These are phyloP conservation scores for Okamejei kenojei DNA, from an alignment of 2,797 vertebrate genomes.

Conservation along the genomic window DNA sequence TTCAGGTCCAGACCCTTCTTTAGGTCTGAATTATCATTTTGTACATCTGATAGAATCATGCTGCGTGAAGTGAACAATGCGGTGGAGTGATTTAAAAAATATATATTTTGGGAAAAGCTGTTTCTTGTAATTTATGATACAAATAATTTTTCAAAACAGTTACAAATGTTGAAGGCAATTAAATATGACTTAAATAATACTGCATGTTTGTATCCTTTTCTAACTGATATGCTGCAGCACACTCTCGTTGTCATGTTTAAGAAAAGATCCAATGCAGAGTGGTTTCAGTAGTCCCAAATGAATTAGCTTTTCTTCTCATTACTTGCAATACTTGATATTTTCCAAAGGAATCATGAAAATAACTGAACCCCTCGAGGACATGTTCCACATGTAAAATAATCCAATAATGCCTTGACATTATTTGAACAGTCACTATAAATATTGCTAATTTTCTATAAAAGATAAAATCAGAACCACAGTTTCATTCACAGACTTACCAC, in stretches of 20 bases:
- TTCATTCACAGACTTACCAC: background rate
- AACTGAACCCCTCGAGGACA: background rate
- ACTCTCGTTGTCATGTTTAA: background rate
- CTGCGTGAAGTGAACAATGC: background rate
- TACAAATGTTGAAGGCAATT: background rate
- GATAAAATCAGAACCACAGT: background rate
- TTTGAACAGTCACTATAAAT: background rate
- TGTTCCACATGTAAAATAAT: background rate
- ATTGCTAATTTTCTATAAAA: background rate
- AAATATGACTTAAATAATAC: background rate
- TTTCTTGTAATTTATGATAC: background rate
- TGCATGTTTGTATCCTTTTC: background rate
- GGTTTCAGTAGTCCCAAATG: background rate
- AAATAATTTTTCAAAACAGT: background rate
- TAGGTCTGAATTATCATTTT: background rate
- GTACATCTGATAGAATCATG: background rate
- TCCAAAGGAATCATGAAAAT: background rate
- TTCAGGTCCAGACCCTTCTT: background rate
- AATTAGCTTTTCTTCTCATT: background rate
- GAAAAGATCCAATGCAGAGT: background rate
- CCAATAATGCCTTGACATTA: background rate
- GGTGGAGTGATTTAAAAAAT: background rate
- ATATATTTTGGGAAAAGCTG: background rate
- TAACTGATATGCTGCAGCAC: background rate
- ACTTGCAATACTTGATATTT: constrained; percentile 3